Evolutionary conservation across 2,888 invertebrate species (phyloP), one percentile per base, ranked within the genome.

Genomic region (Caradrina clavipalpis): DNA sequence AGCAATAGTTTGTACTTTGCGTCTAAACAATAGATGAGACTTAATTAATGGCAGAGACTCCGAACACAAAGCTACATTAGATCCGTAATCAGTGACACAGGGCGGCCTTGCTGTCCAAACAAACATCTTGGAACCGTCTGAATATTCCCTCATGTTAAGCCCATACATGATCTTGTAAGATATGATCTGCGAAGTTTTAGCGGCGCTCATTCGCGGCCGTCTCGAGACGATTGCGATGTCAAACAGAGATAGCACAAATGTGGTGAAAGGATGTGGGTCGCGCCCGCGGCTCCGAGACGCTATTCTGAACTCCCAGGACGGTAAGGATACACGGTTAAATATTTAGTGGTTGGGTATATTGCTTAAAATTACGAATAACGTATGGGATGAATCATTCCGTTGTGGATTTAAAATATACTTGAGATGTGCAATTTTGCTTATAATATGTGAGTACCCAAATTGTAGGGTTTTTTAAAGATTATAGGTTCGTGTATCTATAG

Each of bases 191-290:
- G 67, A 50, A 72, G 59, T 61, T 61, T 74, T 61, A 57, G 73
- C 54, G 72, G 67, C 65, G 80, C 66, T 79, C 86, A 79, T 70
- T 75, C 74, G 78, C 71, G 65, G 68, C 59, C 70, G 80, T 88
- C 88, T 88, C 86, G 81, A 81, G 86, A 87, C 90, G 90, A 94
- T 94, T 94, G 93, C 93, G 95, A 94, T 92, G 91, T 80, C 91
- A 95, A 94, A 95, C 93, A 94, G 89, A 93, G 95, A 95, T 95
- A 93, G 84, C 69, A 90, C 86, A 92, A 93, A 93, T 92, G 92
- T 86, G 80, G 78, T 95, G 95, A 95, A 94, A 93, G 94, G 92
- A 95, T 92, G 87, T 95, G 84, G 95, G 95, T 94, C 95, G 91
- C 91, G 93, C 91, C 90, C 87, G 87, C 89, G 88, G 89, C 90